A percentile compares a stretch with the other conserved stretches of the same genome.
Evolutionary conservation across 2,797 vertebrate species (phyloP).

Genomic region (Eulemur albifrons): DNA sequence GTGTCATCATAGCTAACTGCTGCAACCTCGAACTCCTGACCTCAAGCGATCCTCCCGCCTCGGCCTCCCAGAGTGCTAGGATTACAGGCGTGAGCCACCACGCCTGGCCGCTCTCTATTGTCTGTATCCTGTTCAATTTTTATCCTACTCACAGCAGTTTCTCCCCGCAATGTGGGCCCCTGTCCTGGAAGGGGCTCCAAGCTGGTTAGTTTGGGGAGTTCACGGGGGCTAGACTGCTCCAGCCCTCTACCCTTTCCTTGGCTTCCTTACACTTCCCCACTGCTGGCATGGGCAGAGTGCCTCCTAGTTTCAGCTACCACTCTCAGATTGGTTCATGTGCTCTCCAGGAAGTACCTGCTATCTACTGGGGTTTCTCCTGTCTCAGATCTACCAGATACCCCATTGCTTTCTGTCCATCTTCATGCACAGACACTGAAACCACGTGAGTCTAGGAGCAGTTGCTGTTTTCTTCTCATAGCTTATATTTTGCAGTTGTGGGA

Average conservation of each 20-base stretch:
- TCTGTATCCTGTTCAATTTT: not conserved
- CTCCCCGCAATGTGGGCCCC: fast-evolving
- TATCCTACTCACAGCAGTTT: not conserved
- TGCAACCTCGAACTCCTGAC: too few relatives aligned
- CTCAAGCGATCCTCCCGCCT: too few relatives aligned
- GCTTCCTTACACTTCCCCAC: too few relatives aligned
- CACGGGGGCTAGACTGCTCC: not conserved
- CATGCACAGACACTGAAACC: not conserved
- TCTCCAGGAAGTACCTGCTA: not conserved
- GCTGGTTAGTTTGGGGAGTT: not conserved
- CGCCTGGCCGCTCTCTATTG: not conserved
- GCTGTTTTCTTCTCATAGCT: not conserved
- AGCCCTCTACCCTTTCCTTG: not conserved
- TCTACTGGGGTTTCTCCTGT: not conserved
- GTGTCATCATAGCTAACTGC: too few relatives aligned
- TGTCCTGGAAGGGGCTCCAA: not conserved
- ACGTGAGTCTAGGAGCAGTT: not conserved
- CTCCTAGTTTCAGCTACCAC: not conserved
- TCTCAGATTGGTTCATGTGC: not conserved
- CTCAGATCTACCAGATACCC: not conserved
- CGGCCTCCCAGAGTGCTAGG: too few relatives aligned
- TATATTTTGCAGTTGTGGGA: not conserved
- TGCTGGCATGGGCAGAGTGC: not conserved
- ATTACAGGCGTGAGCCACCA: too few relatives aligned
- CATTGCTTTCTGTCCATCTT: not conserved